phyloP scores from a whole-genome alignment of 2,113 vertebrate genomes.

The Nycticryphes semicollaris region DNA sequence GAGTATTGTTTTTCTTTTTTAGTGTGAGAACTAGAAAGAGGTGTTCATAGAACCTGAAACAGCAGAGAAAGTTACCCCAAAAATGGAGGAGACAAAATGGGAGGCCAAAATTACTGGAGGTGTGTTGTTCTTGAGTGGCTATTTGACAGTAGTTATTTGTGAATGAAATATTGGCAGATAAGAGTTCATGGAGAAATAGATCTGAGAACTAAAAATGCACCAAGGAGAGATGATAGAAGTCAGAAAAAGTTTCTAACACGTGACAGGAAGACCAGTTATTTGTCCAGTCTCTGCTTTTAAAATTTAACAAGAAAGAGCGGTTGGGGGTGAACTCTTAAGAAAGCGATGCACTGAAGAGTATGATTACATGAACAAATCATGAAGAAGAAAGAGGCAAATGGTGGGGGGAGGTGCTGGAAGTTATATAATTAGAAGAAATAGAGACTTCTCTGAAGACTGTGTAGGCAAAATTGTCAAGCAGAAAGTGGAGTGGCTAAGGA shows the following conservation, averaged over 20 bases:
- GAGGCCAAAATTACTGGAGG: neutral
- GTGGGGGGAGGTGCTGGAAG: neutral
- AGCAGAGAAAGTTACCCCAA: neutral
- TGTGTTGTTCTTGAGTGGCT: neutral
- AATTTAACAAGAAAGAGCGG: neutral
- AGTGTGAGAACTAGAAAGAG: neutral
- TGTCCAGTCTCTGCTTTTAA: neutral
- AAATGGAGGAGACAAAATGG: neutral
- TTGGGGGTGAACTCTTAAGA: neutral
- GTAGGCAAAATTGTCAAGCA: neutral
- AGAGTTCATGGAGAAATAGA: neutral
- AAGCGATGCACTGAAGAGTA: neutral
- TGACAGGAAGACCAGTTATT: slow-evolving; percentile 1
- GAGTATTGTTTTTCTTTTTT: neutral
- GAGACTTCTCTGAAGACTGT: neutral
- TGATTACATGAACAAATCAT: neutral
- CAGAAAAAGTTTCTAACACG: neutral
- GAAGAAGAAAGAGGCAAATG: neutral
- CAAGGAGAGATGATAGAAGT: neutral
- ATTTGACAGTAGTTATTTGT: neutral
- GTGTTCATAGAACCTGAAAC: neutral
- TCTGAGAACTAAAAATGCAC: neutral
- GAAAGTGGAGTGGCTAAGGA: neutral
- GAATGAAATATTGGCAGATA: neutral
- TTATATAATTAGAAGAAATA: neutral